These are phyloP conservation scores for Xestoiulus laeticollis DNA, from an alignment of 2,888 invertebrate species.

Conservation along the genomic window DNA sequence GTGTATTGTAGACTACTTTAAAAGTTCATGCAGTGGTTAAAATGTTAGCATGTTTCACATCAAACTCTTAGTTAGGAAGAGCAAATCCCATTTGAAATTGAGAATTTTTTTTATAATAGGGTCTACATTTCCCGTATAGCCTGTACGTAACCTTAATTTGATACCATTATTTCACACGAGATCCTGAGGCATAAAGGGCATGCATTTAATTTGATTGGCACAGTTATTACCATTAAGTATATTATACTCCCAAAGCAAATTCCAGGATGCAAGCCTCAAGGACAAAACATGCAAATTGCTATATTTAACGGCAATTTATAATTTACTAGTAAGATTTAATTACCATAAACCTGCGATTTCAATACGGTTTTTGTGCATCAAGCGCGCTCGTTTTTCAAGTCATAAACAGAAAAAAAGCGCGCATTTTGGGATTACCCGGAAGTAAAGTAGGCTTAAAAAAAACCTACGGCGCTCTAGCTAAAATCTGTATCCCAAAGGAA, in stretches of 20 bases:
- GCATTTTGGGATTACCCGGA: background rate
- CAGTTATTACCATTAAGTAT: background rate
- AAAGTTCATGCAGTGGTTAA: too few species aligned
- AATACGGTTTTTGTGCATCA: background rate
- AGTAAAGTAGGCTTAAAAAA: constrained; percentile 8
- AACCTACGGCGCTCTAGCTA: background rate
- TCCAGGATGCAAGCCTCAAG: background rate
- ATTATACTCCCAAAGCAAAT: background rate
- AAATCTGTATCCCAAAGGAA: background rate
- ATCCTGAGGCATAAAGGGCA: background rate
- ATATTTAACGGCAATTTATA: background rate
- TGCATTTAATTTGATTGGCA: background rate
- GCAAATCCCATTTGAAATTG: too few species aligned
- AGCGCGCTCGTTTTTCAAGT: constrained; percentile 23
- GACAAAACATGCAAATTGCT: background rate
- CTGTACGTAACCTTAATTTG: too few species aligned
- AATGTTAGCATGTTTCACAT: too few species aligned
- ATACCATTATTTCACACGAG: too few species aligned
- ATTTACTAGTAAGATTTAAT: background rate
- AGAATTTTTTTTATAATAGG: too few species aligned
- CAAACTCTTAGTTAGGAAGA: too few species aligned
- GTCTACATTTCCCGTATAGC: too few species aligned
- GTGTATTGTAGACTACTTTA: too few species aligned
- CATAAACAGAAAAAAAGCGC: constrained; percentile 3
- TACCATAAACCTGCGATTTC: background rate